Percentiles rank a stretch among this genome's conserved stretches.
phyloP scores from a whole-genome alignment of 2,888 invertebrate genomes.

The Eupithecia subumbrata region DNA sequence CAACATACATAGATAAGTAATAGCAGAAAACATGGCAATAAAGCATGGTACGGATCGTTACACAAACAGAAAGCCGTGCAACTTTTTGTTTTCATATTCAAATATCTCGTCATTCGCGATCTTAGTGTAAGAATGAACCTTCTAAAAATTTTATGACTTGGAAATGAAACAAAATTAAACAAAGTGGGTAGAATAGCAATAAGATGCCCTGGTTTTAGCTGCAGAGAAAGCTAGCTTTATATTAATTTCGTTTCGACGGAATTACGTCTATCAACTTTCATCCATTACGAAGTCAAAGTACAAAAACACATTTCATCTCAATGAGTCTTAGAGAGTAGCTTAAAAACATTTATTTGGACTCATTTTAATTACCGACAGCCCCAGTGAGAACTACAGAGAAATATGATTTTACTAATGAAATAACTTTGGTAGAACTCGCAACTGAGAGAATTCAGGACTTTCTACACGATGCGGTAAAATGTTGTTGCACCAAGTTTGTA shows the following conservation, averaged over 20 bases:
- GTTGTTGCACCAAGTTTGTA: background rate
- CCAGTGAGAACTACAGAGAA: background rate
- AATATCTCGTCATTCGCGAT: slow-evolving; percentile 18
- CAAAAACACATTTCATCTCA: slow-evolving; percentile 30
- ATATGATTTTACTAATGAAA: slow-evolving; percentile 31
- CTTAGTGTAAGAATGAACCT: background rate
- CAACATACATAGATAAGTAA: slow-evolving; percentile 46
- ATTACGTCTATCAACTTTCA: background rate
- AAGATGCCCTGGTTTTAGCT: background rate
- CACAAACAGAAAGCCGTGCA: slow-evolving; percentile 50
- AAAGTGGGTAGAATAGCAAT: too few species aligned
- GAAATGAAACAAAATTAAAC: background rate
- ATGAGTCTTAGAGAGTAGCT: slow-evolving; percentile 28
- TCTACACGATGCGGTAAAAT: background rate
- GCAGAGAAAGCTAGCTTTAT: background rate
- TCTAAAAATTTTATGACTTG: background rate
- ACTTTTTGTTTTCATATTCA: slow-evolving; percentile 47
- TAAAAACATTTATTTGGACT: slow-evolving; percentile 38
- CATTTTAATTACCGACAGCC: slow-evolving; percentile 42
- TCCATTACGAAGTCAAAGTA: slow-evolving; percentile 15
- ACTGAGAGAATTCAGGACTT: slow-evolving; percentile 5
- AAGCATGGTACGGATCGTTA: slow-evolving; percentile 51
- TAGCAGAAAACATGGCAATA: slow-evolving; percentile 48
- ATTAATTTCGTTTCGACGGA: background rate
- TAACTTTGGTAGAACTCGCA: slow-evolving; percentile 38